Evolutionary conservation across 2,113 vertebrate species (phyloP).

Genomic region (Diphyllodes magnificus): DNA sequence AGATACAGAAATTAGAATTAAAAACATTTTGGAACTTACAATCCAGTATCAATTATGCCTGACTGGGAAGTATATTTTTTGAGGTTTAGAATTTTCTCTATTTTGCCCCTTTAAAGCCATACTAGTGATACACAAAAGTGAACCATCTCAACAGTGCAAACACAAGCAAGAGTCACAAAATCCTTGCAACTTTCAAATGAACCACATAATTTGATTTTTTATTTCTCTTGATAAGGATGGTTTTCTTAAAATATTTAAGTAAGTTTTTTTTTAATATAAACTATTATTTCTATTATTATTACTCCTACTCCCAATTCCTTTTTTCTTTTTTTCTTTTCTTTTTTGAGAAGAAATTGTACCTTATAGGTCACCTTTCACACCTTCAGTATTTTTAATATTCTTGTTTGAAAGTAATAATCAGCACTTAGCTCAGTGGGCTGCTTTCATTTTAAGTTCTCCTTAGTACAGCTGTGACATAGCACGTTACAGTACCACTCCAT

Average conservation of each 20-base stretch:
- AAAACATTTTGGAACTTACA: background rate
- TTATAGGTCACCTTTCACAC: background rate
- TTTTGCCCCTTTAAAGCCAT: background rate
- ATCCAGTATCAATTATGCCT: background rate
- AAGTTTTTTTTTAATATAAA: background rate
- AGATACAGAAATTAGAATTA: background rate
- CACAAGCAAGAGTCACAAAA: background rate
- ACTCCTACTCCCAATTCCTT: background rate
- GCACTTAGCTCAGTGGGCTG: slow-evolving; percentile 16
- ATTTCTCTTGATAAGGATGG: background rate
- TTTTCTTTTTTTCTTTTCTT: background rate
- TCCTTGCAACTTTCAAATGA: background rate
- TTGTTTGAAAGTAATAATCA: background rate
- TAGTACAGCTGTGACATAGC: background rate
- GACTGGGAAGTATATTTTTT: background rate
- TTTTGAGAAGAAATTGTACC: background rate
- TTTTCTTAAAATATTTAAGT: background rate
- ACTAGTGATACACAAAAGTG: background rate
- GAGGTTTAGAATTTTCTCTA: background rate
- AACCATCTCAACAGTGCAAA: background rate
- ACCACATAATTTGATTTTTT: background rate
- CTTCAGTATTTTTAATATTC: background rate
- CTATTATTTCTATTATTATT: background rate
- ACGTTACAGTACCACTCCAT: background rate
- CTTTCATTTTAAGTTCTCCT: slow-evolving; percentile 8